Conservation (phyloP, 30 jellyfish, hydroid and myxozoan species). For the Mastigias papua region DNA sequence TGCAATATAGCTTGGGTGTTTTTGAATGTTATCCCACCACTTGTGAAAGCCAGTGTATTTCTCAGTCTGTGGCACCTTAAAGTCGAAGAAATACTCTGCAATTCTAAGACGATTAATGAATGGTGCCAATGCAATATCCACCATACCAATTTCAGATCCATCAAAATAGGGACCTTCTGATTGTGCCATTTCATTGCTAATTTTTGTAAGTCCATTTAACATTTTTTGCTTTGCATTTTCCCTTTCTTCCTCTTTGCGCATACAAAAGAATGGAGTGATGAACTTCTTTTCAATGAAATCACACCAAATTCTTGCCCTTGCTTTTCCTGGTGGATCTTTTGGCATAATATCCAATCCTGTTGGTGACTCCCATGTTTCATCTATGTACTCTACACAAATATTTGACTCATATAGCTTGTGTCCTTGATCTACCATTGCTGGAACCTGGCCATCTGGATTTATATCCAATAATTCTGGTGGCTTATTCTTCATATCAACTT, state of each 20-base stretch:
- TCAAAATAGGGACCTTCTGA: constrained; percentile 73
- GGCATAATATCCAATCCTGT: constrained; percentile 68
- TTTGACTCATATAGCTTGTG: constrained; percentile 57
- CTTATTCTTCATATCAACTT: constrained; percentile 61
- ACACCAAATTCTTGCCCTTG: constrained; percentile 68
- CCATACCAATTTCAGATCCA: constrained; percentile 59
- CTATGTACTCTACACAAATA: constrained; percentile 76
- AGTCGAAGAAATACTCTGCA: constrained; percentile 45
- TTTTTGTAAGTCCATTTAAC: constrained; percentile 37
- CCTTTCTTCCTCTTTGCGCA: constrained; percentile 60
- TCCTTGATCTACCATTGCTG: constrained; percentile 74
- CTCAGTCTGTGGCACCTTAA: constrained; percentile 62
- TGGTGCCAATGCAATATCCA: constrained; percentile 72
- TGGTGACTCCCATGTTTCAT: constrained; percentile 71
- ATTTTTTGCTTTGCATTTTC: constrained; percentile 31
- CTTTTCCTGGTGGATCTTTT: constrained; percentile 63
- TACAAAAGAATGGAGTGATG: constrained; percentile 63
- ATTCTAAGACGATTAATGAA: constrained; percentile 42
- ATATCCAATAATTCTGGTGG: constrained; percentile 57
- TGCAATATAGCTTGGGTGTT: constrained; percentile 69
- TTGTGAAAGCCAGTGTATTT: constrained; percentile 30
- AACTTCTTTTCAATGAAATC: constrained; percentile 56
- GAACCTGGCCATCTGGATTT: constrained; percentile 80
- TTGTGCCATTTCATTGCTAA: constrained; percentile 24
- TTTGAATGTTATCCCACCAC: constrained; percentile 68